Evolutionary conservation across 1,140 invertebrate species (phyloP).

Genomic region (Zaprionus tsacasi): DNA sequence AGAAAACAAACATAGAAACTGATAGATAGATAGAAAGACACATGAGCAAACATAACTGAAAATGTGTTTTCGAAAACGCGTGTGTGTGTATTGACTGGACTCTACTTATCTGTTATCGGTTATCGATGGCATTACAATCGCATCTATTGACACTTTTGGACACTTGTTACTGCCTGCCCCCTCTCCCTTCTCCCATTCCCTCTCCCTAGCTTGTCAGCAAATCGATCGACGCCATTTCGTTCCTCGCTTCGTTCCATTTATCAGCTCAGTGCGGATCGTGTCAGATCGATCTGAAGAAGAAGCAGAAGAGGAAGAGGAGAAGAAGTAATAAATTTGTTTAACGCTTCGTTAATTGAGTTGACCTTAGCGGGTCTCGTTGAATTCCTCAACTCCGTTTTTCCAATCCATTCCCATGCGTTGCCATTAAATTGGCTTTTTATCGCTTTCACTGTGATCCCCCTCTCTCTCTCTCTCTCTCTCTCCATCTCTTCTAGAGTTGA

Average conservation of each 20-base stretch:
- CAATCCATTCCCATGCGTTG: conserved; percentile 21
- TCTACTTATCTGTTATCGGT: conserved; percentile 22
- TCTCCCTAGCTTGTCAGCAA: neutral
- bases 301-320: conserved; percentile 3
- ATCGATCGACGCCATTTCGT: conserved; percentile 31
- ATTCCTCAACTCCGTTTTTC: conserved; percentile 17
- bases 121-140: conserved; percentile 23
- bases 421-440: conserved; percentile 29
- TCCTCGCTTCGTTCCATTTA: conserved; percentile 24
- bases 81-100: conserved; percentile 23
- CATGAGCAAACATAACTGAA: conserved; percentile 39
- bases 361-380: conserved; percentile 42
- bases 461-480: neutral
- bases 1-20: conserved; percentile 26
- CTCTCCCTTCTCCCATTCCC: too few species aligned
- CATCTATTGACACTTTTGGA: conserved; percentile 34
- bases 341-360: conserved; percentile 61
- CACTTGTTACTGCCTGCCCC: neutral
- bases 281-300: conserved; percentile 24
- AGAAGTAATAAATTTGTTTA: conserved; percentile 51
- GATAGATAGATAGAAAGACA: conserved; percentile 34
- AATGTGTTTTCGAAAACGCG: conserved; percentile 43
- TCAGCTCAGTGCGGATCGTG: conserved; percentile 44
- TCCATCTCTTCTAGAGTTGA: neutral
- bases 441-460: conserved; percentile 44